phyloP scores from a whole-genome alignment of 2,113 vertebrate genomes.

The Raja brachyura region DNA sequence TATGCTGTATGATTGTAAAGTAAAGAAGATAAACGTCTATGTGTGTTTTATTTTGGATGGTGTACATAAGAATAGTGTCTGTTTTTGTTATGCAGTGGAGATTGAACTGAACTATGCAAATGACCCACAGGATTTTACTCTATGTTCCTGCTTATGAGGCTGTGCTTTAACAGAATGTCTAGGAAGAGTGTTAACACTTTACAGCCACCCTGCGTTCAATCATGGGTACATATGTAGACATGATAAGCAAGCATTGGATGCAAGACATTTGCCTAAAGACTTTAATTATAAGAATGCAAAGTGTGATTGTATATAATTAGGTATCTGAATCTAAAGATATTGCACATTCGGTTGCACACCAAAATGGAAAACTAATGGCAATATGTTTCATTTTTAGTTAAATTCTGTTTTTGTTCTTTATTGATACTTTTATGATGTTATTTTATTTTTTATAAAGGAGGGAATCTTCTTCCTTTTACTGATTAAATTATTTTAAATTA shows the following conservation, averaged over 20 bases:
- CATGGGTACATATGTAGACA: background rate
- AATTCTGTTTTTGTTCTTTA: background rate
- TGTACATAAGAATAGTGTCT: background rate
- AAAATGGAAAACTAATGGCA: background rate
- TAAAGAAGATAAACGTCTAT: background rate
- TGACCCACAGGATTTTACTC: background rate
- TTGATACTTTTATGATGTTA: slow-evolving; percentile 12
- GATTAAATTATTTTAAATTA: background rate
- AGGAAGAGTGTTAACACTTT: background rate
- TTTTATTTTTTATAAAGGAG: background rate
- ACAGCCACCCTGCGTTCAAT: too few relatives aligned
- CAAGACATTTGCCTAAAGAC: background rate
- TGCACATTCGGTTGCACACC: background rate
- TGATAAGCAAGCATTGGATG: background rate
- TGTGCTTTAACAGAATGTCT: background rate
- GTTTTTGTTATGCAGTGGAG: background rate
- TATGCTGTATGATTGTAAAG: background rate
- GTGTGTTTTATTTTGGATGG: background rate
- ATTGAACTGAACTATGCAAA: slow-evolving; percentile 2
- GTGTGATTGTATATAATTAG: background rate
- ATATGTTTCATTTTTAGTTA: background rate
- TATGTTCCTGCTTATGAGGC: background rate
- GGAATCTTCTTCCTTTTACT: background rate
- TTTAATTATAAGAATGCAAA: background rate
- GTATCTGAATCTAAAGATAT: background rate